phyloP scores from a whole-genome alignment of 2,797 vertebrate species.

The Microhierax caerulescens region DNA sequence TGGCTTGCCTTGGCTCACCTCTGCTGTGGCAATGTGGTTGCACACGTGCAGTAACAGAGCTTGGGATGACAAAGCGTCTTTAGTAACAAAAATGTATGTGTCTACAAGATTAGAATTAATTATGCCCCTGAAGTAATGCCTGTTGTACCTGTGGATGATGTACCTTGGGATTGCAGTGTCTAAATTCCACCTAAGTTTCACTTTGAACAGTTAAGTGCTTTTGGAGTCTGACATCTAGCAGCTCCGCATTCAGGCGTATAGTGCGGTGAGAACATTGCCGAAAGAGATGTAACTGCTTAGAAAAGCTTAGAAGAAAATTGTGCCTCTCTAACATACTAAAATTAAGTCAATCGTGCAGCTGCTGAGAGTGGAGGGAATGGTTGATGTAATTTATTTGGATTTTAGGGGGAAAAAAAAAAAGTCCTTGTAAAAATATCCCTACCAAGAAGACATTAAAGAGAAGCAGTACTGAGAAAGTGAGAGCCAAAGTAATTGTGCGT shows the following conservation, averaged over 20 bases:
- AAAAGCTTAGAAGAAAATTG: not conserved
- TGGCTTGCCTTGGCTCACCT: not conserved
- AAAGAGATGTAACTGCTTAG: not conserved
- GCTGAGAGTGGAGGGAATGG: not conserved
- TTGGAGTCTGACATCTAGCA: not conserved
- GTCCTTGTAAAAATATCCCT: not conserved
- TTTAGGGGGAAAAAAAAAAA: not conserved
- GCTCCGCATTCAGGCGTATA: not conserved
- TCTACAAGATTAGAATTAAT: not conserved
- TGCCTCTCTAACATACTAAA: not conserved
- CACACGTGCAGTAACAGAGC: fast-evolving
- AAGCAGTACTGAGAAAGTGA: not conserved
- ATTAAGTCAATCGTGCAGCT: not conserved
- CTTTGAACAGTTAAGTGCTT: not conserved
- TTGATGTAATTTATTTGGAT: conserved; percentile 27
- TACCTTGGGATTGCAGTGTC: not conserved
- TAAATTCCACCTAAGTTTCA: not conserved
- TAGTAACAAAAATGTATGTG: not conserved
- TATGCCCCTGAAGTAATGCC: not conserved
- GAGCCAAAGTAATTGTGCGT: not conserved
- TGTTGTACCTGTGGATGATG: not conserved
- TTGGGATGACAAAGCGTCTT: not conserved
- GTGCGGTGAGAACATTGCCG: not conserved
- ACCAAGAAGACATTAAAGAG: not conserved
- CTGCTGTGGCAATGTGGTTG: fast-evolving